These are phyloP conservation scores for Pammene fasciana DNA, from an alignment of 2,888 invertebrate genomes.

Conservation along the genomic window DNA sequence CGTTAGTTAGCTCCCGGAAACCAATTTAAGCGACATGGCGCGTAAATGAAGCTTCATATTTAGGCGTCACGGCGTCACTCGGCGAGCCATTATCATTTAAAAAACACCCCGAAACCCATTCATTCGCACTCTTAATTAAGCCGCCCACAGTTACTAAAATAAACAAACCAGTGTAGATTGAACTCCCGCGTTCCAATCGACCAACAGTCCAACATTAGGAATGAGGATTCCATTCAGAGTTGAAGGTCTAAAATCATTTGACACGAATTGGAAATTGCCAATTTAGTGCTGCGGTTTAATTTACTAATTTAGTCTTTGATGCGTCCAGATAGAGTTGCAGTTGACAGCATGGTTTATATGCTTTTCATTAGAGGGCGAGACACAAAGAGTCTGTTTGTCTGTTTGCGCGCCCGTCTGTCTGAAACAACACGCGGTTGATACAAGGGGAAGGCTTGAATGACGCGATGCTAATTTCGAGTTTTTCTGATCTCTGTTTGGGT, in stretches of 20 bases:
- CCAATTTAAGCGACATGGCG: slow-evolving; percentile 24
- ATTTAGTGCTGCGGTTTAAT: slow-evolving; percentile 33
- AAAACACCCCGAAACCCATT: slow-evolving; percentile 67
- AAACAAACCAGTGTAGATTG: slow-evolving; percentile 66
- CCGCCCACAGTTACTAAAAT: slow-evolving; percentile 61
- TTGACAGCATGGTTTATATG: slow-evolving; percentile 36
- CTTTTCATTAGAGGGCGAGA: slow-evolving; percentile 70
- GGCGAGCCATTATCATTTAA: slow-evolving; percentile 56
- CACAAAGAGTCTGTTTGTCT: slow-evolving; percentile 62
- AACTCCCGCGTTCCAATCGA: slow-evolving; percentile 47
- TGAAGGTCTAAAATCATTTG: slow-evolving; percentile 61
- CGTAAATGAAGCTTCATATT: slow-evolving; percentile 34
- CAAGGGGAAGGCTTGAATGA: slow-evolving; percentile 53
- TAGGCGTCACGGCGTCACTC: slow-evolving; percentile 53
- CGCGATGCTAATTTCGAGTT: slow-evolving; percentile 34
- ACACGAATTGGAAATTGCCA: slow-evolving; percentile 44
- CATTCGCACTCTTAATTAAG: slow-evolving; percentile 79
- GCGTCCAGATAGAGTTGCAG: slow-evolving; percentile 41
- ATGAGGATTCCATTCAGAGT: slow-evolving; percentile 50
- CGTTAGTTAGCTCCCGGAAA: slow-evolving; percentile 34
- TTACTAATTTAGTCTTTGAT: slow-evolving; percentile 49
- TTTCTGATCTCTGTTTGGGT: slow-evolving; percentile 19
- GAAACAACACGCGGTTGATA: slow-evolving; percentile 75
- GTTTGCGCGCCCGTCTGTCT: slow-evolving; percentile 71
- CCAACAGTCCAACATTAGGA: slow-evolving; percentile 44